A percentile compares a stretch with the other conserved stretches of the same genome.
phyloP scores from a whole-genome alignment of 2,113 vertebrate genomes.

The Phrynosoma blainvillii region DNA sequence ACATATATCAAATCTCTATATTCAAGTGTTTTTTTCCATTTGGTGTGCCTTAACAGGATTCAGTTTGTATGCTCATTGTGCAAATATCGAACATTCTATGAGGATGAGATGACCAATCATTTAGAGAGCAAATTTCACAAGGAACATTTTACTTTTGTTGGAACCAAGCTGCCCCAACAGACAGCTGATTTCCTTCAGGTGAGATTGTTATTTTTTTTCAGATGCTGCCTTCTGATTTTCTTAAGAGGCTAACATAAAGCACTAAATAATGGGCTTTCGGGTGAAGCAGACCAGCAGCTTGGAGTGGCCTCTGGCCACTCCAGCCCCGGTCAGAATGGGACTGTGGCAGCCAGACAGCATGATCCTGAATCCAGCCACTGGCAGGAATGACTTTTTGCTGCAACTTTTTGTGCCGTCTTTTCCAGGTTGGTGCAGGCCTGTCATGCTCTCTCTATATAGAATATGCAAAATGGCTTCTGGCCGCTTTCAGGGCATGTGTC shows the following conservation, averaged over 20 bases:
- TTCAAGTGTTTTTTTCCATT: not conserved
- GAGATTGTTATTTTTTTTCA: slow-evolving; percentile 9
- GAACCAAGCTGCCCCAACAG: slow-evolving; percentile 87
- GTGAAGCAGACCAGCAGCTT: no score
- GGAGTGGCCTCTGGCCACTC: no score
- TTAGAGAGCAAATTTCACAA: slow-evolving; percentile 93
- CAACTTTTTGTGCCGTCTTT: no score
- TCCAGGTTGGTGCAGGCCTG: no score
- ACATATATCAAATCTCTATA: not conserved
- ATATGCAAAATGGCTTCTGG: no score
- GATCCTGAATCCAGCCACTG: no score
- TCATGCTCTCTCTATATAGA: no score
- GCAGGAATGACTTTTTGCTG: no score
- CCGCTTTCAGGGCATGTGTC: no score
- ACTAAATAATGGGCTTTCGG: no score
- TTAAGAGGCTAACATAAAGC: not conserved
- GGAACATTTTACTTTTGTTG: slow-evolving; percentile 91
- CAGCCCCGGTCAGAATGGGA: no score
- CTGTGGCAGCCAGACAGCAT: no score
- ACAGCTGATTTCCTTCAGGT: slow-evolving; percentile 94
- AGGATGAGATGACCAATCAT: slow-evolving; percentile 88
- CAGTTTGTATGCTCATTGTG: slow-evolving; percentile 93
- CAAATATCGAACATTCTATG: slow-evolving; percentile 93
- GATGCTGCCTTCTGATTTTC: not conserved
- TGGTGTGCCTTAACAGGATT: slow-evolving; percentile 75